These are phyloP conservation scores for Cephus spinipes DNA, from an alignment of 2,888 invertebrate genomes.

Conservation along the genomic window DNA sequence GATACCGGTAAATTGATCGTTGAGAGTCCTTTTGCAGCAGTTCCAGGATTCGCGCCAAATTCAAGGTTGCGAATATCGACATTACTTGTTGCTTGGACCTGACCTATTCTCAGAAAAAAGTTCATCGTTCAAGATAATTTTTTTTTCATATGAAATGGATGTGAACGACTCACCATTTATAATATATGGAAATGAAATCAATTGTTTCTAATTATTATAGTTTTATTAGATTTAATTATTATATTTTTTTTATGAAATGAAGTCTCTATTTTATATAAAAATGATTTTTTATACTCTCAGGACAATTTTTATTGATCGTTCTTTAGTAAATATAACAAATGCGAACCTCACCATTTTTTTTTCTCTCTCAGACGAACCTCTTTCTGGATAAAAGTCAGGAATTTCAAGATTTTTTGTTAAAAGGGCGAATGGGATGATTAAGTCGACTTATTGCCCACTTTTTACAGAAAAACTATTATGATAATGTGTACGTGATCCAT, in stretches of 20 bases:
- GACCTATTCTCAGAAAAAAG: neutral
- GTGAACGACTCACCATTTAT: neutral
- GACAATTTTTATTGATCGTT: neutral
- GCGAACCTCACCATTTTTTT: too few relatives aligned
- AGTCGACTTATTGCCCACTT: neutral
- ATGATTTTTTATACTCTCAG: neutral
- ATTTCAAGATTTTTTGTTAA: neutral
- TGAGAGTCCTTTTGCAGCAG: neutral
- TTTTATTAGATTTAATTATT: neutral
- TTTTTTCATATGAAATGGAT: neutral
- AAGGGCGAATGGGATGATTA: neutral
- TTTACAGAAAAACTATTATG: neutral
- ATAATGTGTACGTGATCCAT: neutral
- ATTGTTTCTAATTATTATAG: neutral
- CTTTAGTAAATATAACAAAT: neutral
- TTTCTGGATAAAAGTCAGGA: too few relatives aligned
- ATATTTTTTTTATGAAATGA: neutral
- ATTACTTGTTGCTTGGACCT: neutral
- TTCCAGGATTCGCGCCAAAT: neutral
- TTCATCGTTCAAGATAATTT: neutral
- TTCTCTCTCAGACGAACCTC: too few relatives aligned
- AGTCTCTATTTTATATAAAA: too few relatives aligned
- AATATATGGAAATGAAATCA: neutral
- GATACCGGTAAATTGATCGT: constrained; percentile 13
- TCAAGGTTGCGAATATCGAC: neutral